phyloP scores from a whole-genome alignment of 2,113 vertebrate species.

The Boulengeromyrus knoepffleri region DNA sequence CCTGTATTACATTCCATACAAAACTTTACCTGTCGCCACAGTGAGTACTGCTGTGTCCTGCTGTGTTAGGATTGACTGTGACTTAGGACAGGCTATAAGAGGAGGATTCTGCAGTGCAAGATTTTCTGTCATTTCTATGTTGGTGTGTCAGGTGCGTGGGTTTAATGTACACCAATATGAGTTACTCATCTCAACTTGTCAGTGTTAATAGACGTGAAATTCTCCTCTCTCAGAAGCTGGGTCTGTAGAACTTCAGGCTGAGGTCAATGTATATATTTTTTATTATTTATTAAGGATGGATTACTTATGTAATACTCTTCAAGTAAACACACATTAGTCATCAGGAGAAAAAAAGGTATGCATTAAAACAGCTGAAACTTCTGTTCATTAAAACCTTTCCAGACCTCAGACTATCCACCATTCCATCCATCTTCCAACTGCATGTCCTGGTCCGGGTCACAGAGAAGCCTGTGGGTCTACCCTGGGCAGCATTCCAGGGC shows the following conservation, averaged over 20 bases:
- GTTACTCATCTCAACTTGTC: background rate
- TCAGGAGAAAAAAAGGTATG: background rate
- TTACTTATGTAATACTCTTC: background rate
- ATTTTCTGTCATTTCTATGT: background rate
- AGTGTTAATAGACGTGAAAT: background rate
- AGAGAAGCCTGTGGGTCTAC: background rate
- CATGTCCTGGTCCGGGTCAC: background rate
- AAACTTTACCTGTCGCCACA: background rate
- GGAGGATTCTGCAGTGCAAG: background rate
- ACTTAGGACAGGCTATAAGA: background rate
- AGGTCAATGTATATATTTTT: background rate
- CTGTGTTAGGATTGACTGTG: background rate
- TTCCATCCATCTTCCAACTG: background rate
- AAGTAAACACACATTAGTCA: background rate
- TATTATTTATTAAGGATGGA: background rate
- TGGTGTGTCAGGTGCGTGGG: background rate
- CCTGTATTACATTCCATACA: background rate
- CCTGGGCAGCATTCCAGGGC: background rate
- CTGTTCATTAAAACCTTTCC: background rate
- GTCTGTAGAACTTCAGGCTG: background rate
- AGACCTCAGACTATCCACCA: background rate
- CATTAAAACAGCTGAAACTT: background rate
- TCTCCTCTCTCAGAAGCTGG: background rate
- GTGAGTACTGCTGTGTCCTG: background rate
- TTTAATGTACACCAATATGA: background rate